Evolutionary conservation across 92 coral and sea anemone species (phyloP).

Genomic region (Nematostella vectensis): DNA sequence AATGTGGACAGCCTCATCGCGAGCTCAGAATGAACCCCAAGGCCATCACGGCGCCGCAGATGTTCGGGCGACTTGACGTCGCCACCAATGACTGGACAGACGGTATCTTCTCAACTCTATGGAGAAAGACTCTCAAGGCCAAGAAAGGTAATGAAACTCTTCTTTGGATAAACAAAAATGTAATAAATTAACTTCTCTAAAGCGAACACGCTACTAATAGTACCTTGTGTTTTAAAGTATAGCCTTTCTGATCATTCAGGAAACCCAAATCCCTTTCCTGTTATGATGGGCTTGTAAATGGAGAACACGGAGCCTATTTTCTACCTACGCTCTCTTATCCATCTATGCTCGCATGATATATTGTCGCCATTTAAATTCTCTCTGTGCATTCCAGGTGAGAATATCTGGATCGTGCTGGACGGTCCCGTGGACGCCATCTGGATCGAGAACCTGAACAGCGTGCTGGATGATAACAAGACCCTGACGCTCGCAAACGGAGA

Average conservation of each 20-base stretch:
- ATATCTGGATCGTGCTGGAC: conserved; percentile 83
- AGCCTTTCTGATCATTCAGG: no score
- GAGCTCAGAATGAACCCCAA: conserved; percentile 92
- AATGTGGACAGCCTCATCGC: conserved; percentile 90
- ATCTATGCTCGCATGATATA: no score
- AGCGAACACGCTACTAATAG: no score
- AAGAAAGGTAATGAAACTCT: conserved; percentile 86
- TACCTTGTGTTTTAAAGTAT: no score
- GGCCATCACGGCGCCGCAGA: conserved; percentile 93
- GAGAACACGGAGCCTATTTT: no score
- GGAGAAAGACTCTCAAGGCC: conserved; percentile 87
- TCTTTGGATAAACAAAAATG: background rate
- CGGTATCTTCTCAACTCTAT: conserved; percentile 78
- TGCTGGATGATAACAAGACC: conserved; percentile 81
- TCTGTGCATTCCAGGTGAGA: conserved; percentile 43
- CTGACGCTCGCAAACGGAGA: conserved; percentile 83
- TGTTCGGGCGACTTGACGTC: conserved; percentile 84
- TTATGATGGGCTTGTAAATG: no score
- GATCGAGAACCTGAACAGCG: conserved; percentile 90
- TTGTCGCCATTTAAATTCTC: no score
- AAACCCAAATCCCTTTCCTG: no score
- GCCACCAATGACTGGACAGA: conserved; percentile 92
- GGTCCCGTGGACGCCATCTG: conserved; percentile 91
- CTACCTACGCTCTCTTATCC: no score
- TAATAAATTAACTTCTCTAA: no score